These are phyloP conservation scores for Hydrozoanthus gracilis DNA, from an alignment of 92 coral and sea anemone species.

Conservation along the genomic window DNA sequence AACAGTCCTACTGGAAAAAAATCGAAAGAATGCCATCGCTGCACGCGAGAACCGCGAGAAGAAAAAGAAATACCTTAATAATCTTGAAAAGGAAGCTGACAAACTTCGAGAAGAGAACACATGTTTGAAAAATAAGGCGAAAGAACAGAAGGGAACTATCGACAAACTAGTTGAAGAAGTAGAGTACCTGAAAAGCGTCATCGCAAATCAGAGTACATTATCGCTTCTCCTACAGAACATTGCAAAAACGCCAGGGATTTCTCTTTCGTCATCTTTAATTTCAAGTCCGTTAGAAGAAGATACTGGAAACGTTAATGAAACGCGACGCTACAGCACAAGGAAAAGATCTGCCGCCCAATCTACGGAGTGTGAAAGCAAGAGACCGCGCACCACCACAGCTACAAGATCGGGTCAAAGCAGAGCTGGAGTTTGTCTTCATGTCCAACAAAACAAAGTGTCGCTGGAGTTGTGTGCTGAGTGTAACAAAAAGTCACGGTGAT, in stretches of 20 bases:
- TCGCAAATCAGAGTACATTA: constrained; percentile 91
- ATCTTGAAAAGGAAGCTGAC: constrained; percentile 71
- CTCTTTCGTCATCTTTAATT: constrained; percentile 78
- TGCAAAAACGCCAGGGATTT: constrained; percentile 85
- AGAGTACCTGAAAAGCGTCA: constrained; percentile 75
- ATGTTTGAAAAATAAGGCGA: constrained; percentile 54
- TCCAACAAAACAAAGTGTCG: constrained; percentile 85
- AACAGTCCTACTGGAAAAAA: constrained; percentile 61
- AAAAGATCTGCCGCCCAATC: constrained; percentile 17
- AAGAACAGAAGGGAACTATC: constrained; percentile 53
- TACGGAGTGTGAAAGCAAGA: not conserved
- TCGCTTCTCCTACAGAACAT: constrained; percentile 80
- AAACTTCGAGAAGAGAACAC: constrained; percentile 74
- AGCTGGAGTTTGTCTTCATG: constrained; percentile 97
- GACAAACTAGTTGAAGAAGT: constrained; percentile 79
- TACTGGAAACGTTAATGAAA: not conserved
- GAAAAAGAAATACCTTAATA: constrained; percentile 85
- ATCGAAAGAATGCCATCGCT: constrained; percentile 84
- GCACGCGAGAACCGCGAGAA: constrained; percentile 92
- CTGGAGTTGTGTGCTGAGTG: constrained; percentile 89
- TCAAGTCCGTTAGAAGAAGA: constrained; percentile 50
- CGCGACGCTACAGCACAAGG: constrained; percentile 32
- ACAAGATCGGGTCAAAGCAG: not conserved
- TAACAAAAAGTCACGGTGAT: constrained; percentile 73
- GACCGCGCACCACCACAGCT: not conserved